Base-by-base conservation (phyloP, 2,888 invertebrate species). In the Drosophila aldrichi region DNA sequence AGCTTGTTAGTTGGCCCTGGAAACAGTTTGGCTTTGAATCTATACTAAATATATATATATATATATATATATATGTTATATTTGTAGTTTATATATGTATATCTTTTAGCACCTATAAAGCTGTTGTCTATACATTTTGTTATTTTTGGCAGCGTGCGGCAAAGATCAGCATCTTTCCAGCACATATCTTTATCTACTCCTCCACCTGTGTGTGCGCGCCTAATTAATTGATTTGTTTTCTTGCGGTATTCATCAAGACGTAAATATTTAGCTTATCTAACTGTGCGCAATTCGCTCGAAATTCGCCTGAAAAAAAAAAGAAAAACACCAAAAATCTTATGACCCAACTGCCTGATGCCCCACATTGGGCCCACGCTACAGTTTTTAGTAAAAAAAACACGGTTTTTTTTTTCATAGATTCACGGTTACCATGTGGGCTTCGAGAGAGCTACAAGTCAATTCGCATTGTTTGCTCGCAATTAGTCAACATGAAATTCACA, bases 221-320 rank as follows among this genome's bases (percentile, higher is more conserved):
- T 81, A 89, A 80, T 88, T 82, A 86, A 88, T 81, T 90, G 82
- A 87, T 86, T 88, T 88, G 88, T 88, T 88, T 90, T 86, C 76
- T 79, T 88, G 74, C 64, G 84, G 84, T 83, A 60, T 83, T 68
- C 66, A 41, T 60, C 63, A 62, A 60, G 62, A 69, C 49, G 74
- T 88, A 88, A 85, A 85, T 85, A 86, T 85, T 85, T 85, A 88
- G 77, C 58, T 86, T 81, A 80, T 64, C 79, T 69, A 70, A 71
- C 82, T 77, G 85, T 55, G 87, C 72, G 70, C 61, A 81, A 78
- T 86, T 87, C 70, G 55, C 62, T 54, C 60, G 81, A 85, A 85
- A 85, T 77, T 76, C 70, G 55, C 55, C 43, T 40, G 52, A 70
- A 77, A 57, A 22, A 59, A 38, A 25, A 8, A 41, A 70, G 79